phyloP scores from a whole-genome alignment of 2,797 vertebrate species.

The Cirrhinus mrigala region DNA sequence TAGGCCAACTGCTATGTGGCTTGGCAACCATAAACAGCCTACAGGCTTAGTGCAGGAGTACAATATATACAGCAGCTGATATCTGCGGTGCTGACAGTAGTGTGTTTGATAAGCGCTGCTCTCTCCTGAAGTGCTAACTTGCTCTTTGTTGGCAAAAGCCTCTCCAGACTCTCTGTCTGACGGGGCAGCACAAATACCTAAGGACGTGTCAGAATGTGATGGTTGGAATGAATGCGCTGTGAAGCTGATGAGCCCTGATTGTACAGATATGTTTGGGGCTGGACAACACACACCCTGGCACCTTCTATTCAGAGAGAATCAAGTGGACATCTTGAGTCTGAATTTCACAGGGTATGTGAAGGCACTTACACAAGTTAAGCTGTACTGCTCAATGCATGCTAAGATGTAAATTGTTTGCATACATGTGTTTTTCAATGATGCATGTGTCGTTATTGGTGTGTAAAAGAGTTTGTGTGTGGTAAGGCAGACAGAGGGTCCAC shows the following conservation, averaged over 20 bases:
- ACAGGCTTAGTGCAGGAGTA: not conserved
- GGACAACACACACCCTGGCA: constrained; percentile 39
- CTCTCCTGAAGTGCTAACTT: constrained; percentile 33
- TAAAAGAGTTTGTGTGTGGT: constrained; percentile 36
- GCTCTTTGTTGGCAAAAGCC: constrained; percentile 16
- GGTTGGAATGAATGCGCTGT: constrained; percentile 35
- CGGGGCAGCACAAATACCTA: constrained; percentile 33
- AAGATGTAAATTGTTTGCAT: not conserved
- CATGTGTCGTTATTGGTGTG: not conserved
- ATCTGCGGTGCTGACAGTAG: constrained; percentile 46
- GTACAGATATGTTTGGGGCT: constrained; percentile 37
- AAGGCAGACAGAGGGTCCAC: constrained; percentile 64
- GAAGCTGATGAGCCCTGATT: constrained; percentile 40
- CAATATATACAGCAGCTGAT: constrained; percentile 37
- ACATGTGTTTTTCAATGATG: not conserved
- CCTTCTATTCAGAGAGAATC: constrained; percentile 45
- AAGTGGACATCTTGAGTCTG: constrained; percentile 23
- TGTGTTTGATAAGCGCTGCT: constrained; percentile 34
- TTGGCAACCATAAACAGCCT: constrained; percentile 2
- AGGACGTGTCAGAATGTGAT: constrained; percentile 57
- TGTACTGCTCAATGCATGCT: not conserved
- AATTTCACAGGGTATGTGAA: not conserved
- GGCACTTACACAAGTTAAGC: not conserved
- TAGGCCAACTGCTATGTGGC: not conserved
- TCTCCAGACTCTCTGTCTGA: constrained; percentile 27